phyloP scores from a whole-genome alignment of 2,113 vertebrate genomes.

The Poecile atricapillus region DNA sequence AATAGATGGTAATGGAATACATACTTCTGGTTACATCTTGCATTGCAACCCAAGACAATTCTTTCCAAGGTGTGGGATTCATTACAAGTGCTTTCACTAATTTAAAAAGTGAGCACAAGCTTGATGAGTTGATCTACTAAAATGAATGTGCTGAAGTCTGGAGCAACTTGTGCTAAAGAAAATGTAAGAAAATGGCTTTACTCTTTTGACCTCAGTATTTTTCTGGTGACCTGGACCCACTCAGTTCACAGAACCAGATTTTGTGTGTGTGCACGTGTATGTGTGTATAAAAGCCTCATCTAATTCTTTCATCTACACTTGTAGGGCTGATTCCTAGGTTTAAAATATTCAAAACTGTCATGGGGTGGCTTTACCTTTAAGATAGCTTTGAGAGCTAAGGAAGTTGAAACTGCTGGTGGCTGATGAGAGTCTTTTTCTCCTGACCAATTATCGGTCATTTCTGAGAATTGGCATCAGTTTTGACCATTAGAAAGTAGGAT shows the following conservation, averaged over 20 bases:
- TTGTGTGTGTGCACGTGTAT: fast-evolving
- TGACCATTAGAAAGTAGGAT: no score
- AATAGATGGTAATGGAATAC: no score
- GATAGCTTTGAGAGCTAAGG: no score
- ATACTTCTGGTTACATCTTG: no score
- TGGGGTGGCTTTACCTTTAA: no score
- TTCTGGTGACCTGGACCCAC: background rate
- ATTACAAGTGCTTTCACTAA: background rate
- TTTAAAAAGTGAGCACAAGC: background rate
- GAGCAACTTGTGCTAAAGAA: background rate
- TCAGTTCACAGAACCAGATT: background rate
- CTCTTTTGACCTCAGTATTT: background rate
- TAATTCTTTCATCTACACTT: background rate
- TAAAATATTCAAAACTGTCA: background rate
- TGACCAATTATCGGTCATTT: no score
- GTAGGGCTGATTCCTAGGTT: background rate
- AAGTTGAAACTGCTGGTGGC: no score
- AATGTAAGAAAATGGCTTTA: background rate
- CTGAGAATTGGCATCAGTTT: no score
- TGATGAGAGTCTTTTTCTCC: no score
- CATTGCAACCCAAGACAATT: background rate
- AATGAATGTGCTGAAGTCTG: background rate
- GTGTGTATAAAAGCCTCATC: background rate
- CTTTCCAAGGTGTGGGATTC: background rate
- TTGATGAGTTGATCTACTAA: background rate